These are phyloP conservation scores for Centropristis striata DNA, from an alignment of 2,113 vertebrate species.

Conservation along the genomic window DNA sequence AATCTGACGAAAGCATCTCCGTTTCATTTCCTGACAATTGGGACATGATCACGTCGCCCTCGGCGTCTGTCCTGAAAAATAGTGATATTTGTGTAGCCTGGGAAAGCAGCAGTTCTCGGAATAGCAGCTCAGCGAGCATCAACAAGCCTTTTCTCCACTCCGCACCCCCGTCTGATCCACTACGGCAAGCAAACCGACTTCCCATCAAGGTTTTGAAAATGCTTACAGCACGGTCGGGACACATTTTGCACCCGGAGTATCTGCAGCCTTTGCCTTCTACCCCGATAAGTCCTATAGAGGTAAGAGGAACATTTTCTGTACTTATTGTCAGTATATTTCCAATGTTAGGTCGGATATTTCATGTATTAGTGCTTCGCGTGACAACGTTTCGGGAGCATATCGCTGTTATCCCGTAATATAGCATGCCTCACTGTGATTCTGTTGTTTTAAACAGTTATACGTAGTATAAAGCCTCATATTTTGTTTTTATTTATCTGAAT, in stretches of 20 bases:
- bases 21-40: conserved; percentile 87
- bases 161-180: conserved; percentile 94
- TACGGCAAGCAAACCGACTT: conserved; percentile 96
- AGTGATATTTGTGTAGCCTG: conserved; percentile 91
- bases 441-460: neutral
- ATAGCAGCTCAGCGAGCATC: conserved; percentile 88
- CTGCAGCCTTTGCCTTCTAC: conserved; percentile 98
- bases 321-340: neutral
- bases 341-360: neutral
- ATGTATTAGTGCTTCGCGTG: neutral
- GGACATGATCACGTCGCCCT: conserved; percentile 99
- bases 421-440: neutral
- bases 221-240: conserved; percentile 97
- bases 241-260: conserved; percentile 99
- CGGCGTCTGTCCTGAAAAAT: conserved; percentile 95
- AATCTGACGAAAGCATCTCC: conserved; percentile 81
- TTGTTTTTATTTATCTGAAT: neutral
- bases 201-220: conserved; percentile 99
- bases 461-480: neutral
- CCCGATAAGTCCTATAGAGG: conserved; percentile 98
- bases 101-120: conserved; percentile 92
- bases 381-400: neutral
- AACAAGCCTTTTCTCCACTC: conserved; percentile 94
- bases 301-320: conserved; percentile 80
- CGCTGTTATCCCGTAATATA: neutral